Base-by-base conservation (phyloP, 2,797 vertebrate genomes). In the Silurus lanzhouensis region DNA sequence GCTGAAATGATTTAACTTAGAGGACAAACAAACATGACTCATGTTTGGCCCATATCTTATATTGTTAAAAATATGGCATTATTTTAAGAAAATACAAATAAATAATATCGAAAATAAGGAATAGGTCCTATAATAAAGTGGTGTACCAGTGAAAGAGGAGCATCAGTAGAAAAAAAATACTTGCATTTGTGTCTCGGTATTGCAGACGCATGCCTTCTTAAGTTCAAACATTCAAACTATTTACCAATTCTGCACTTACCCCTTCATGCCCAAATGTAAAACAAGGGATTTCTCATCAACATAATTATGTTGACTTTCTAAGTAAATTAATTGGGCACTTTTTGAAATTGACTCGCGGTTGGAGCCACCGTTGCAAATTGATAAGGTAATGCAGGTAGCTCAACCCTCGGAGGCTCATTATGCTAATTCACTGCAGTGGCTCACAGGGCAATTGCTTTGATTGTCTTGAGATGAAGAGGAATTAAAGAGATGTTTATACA, bases 281-380 rank as follows among this genome's bases (percentile, higher is more conserved):
- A 89, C 79, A 89, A 88, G 88, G 85, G 86, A 87, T 85, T 86
- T 88, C 87, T 89, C 85, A 90, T 89, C 88, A 87, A 89, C 85
- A 88, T 89, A 91, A 91, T 91, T 89, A 91, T 89, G 90, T 91
- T 91, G 90, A 91, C 91, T 91, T 91, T 91, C 80, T 91, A 89
- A 91, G 86, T 88, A 91, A 92, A 91, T 92, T 90, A 91, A 91
- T 91, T 91, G 87, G 86, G 87, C 88, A 88, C 89, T 91, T 91
- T 91, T 76, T 89, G 74, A 90, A 91, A 90, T 90, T 90, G 89
- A 90, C 90, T 92, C 77, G 48, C 89, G 84, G 90, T 89, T 87
- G 83, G 87, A 90, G 83, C 83, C 87, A 87, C 84, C 87, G 82
- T 88, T 88, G 91, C 84, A 91, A 91, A 91, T 91, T 91, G 91